A percentile compares a stretch with the other conserved stretches of the same genome.
Evolutionary conservation across 2,113 vertebrate species (phyloP).

Genomic region (Ovis canadensis): DNA sequence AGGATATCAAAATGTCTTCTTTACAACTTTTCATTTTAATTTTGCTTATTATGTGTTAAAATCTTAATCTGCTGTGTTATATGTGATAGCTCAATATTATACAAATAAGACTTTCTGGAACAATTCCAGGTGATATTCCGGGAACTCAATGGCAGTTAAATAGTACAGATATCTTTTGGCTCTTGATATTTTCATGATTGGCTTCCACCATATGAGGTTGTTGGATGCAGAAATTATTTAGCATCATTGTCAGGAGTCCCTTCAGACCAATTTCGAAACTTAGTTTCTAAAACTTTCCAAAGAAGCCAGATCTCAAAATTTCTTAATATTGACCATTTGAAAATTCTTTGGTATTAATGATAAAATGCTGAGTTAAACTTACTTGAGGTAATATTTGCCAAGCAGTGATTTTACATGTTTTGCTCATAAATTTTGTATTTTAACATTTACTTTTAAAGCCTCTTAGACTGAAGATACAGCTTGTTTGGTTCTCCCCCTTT

Average conservation of each 20-base stretch:
- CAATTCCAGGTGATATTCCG: slow-evolving; percentile 18
- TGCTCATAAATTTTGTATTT: slow-evolving; percentile 2
- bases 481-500: not conserved
- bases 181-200: slow-evolving; percentile 36
- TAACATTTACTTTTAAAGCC: not conserved
- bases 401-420: not conserved
- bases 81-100: not conserved
- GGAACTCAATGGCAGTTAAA: slow-evolving; percentile 29
- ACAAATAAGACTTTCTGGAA: slow-evolving; percentile 48
- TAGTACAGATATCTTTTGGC: slow-evolving; percentile 35
- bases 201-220: slow-evolving; percentile 24
- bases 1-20: not conserved
- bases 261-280: slow-evolving; percentile 1
- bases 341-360: not conserved
- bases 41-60: slow-evolving; percentile 29
- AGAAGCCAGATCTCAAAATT: slow-evolving; percentile 27
- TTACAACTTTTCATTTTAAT: slow-evolving; percentile 25
- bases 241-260: not conserved
- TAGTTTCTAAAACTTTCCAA: slow-evolving; percentile 9
- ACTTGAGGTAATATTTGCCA: not conserved
- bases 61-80: not conserved
- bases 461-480: not conserved
- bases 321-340: not conserved
- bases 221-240: slow-evolving; percentile 46
- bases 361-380: not conserved